Percentiles rank a stretch among this genome's conserved stretches.
phyloP scores from a whole-genome alignment of 2,113 vertebrate genomes.

The Planiliza haematocheilus region DNA sequence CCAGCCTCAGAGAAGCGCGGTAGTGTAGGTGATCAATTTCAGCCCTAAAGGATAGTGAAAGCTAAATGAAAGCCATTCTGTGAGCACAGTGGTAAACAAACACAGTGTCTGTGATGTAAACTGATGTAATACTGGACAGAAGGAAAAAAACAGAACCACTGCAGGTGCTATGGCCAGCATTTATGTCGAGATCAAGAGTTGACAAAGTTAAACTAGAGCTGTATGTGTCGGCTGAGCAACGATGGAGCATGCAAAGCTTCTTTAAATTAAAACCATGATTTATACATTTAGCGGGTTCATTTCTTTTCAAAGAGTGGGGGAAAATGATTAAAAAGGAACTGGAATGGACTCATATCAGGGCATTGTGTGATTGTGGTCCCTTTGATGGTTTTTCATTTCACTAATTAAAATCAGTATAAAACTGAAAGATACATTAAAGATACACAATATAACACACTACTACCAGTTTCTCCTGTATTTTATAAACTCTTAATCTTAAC shows the following conservation, averaged over 20 bases:
- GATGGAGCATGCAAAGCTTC: too few species aligned
- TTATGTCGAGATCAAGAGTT: not conserved
- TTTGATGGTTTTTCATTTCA: constrained; percentile 40
- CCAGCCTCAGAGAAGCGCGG: too few species aligned
- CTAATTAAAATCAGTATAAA: too few species aligned
- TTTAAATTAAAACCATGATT: too few species aligned
- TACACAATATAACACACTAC: constrained; percentile 3
- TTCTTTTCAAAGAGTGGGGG: too few species aligned
- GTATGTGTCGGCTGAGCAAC: not conserved
- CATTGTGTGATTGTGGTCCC: not conserved
- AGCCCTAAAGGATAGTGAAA: not conserved
- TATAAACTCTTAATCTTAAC: constrained; percentile 40
- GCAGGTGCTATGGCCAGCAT: not conserved
- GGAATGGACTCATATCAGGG: too few species aligned
- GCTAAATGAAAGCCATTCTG: not conserved
- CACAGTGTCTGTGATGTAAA: not conserved
- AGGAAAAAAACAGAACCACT: not conserved
- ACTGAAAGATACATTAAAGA: constrained; percentile 40
- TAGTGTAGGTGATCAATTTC: not conserved
- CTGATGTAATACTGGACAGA: not conserved
- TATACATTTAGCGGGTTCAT: too few species aligned
- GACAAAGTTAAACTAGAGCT: not conserved
- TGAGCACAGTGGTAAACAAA: not conserved
- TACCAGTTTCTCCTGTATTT: constrained; percentile 20
- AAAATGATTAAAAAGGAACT: too few species aligned